These are phyloP conservation scores for Zelostemma sp. DNA, from an alignment of 1,140 invertebrate species.

Conservation along the genomic window DNA sequence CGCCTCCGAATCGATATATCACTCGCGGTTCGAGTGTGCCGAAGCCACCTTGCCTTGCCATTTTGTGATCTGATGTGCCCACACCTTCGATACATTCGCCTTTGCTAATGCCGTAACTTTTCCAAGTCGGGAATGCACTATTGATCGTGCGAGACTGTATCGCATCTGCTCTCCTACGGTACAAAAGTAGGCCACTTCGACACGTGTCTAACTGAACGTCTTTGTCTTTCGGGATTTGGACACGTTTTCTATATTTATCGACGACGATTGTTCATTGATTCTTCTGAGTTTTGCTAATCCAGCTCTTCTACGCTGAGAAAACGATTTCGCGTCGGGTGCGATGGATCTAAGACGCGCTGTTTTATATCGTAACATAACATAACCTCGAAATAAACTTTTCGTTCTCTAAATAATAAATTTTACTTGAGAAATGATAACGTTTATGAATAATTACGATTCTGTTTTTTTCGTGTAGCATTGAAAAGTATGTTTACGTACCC, in stretches of 20 bases:
- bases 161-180: slow-evolving; percentile 33
- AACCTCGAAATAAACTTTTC: too few species aligned
- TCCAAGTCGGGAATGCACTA: slow-evolving; percentile 65
- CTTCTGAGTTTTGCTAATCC: neutral
- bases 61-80: slow-evolving; percentile 17
- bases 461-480: too few species aligned
- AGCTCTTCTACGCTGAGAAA: neutral
- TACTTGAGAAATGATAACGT: too few species aligned
- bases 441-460: too few species aligned
- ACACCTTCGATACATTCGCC: slow-evolving; percentile 21
- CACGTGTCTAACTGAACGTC: slow-evolving; percentile 34
- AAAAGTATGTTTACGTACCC: too few species aligned
- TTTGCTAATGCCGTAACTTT: slow-evolving; percentile 56
- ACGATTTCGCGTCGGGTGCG: too few species aligned
- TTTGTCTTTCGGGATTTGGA: slow-evolving; percentile 20
- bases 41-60: slow-evolving; percentile 4
- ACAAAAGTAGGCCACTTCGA: slow-evolving; percentile 49
- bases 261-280: slow-evolving; percentile 8
- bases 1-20: neutral
- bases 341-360: too few species aligned
- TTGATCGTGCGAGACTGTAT: slow-evolving; percentile 55
- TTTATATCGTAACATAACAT: too few species aligned
- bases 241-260: slow-evolving; percentile 3
- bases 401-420: too few species aligned
- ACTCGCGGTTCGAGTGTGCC: slow-evolving; percentile 5